Percentiles rank a stretch among this genome's conserved stretches.
These are phyloP conservation scores for Eleutherodactylus coqui DNA, from an alignment of 2,797 vertebrate species.

Conservation along the genomic window DNA sequence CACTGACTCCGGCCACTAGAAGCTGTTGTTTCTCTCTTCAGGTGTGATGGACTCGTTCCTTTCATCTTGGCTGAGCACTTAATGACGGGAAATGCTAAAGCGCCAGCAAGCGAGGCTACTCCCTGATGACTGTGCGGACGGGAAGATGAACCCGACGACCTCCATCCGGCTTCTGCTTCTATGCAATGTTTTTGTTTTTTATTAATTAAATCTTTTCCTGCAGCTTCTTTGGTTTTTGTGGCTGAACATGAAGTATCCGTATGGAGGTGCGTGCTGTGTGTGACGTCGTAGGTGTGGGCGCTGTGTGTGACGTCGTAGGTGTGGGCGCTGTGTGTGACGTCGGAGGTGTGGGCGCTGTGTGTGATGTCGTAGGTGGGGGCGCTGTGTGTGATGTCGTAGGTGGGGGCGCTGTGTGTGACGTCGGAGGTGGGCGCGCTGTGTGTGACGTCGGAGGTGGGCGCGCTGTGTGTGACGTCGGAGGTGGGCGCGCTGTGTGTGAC, in stretches of 20 bases:
- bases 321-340: no score
- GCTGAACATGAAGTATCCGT: neutral
- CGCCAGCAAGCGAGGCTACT: neutral
- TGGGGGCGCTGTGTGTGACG: no score
- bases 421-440: no score
- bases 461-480: no score
- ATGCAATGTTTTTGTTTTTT: neutral
- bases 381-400: no score
- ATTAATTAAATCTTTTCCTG: neutral
- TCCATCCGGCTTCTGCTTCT: neutral
- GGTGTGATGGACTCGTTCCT: slow-evolving; percentile 50
- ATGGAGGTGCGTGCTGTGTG: no score
- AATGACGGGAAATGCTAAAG: slow-evolving; percentile 56
- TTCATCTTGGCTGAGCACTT: slow-evolving; percentile 39
- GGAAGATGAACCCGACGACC: slow-evolving; percentile 37
- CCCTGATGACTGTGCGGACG: slow-evolving; percentile 38
- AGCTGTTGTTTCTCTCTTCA: slow-evolving; percentile 20
- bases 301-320: no score
- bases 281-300: no score
- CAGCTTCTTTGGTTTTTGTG: neutral
- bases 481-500: no score
- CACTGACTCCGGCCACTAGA: neutral
- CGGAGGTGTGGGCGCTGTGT: no score
- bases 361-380: no score
- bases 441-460: no score